phyloP scores from a whole-genome alignment of 2,888 invertebrate species.

The Crossocerus cetratus region DNA sequence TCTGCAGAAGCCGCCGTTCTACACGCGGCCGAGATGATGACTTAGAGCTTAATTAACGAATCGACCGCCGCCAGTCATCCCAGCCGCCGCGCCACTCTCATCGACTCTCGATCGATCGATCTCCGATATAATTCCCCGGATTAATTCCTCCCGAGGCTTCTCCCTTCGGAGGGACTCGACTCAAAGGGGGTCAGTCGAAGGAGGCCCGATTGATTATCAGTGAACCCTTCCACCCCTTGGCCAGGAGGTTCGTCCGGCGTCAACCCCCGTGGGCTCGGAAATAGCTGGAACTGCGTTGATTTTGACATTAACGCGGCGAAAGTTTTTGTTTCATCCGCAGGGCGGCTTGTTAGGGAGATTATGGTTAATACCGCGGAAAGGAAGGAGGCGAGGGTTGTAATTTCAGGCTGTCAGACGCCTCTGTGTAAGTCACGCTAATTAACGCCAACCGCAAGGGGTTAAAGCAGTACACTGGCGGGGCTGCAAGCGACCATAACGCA shows the following conservation, averaged over 20 bases:
- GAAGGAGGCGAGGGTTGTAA: too few species aligned
- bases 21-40: background rate
- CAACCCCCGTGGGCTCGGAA: too few species aligned
- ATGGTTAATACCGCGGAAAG: too few species aligned
- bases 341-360: too few species aligned
- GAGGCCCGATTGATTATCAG: too few species aligned
- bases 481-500: background rate
- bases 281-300: too few species aligned
- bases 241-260: too few species aligned
- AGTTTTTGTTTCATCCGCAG: too few species aligned
- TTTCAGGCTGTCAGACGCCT: too few species aligned
- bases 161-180: background rate
- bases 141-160: background rate
- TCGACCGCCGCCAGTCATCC: background rate
- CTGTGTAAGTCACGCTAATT: background rate
- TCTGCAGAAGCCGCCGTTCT: slow-evolving; percentile 10
- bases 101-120: background rate
- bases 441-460: background rate
- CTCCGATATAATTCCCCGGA: background rate
- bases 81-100: background rate
- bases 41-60: slow-evolving; percentile 33
- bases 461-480: background rate
- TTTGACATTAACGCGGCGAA: too few species aligned
- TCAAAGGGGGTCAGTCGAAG: too few species aligned
- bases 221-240: too few species aligned